Percentiles rank a stretch among this genome's conserved stretches.
Evolutionary conservation across 2,888 invertebrate species (phyloP).

Genomic region (Trichogramma evanescens): DNA sequence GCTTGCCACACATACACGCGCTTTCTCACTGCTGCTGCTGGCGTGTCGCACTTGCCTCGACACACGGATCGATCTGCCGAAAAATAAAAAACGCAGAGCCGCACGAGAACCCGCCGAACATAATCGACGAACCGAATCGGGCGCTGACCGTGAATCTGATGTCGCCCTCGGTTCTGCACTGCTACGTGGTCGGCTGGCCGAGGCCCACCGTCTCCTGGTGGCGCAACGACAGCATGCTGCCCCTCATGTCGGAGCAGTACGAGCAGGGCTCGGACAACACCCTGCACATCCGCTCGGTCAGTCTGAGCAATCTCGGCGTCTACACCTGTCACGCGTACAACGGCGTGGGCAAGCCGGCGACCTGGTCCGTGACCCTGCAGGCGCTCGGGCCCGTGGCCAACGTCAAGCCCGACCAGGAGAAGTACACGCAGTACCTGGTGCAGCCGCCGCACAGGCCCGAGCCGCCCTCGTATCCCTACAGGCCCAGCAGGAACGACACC

Average conservation of each 20-base stretch:
- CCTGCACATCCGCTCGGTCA: constrained; percentile 66
- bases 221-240: constrained; percentile 69
- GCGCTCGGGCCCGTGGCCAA: constrained; percentile 65
- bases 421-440: constrained; percentile 57
- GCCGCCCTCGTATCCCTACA: constrained; percentile 37
- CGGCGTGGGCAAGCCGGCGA: constrained; percentile 67
- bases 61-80: no score
- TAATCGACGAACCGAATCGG: constrained; percentile 61
- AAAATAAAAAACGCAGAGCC: constrained; percentile 51
- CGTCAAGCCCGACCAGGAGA: constrained; percentile 51
- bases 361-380: constrained; percentile 68
- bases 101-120: constrained; percentile 54
- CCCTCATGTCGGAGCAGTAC: constrained; percentile 60
- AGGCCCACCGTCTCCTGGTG: constrained; percentile 77
- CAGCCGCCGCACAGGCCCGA: constrained; percentile 49
- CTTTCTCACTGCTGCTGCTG: no score
- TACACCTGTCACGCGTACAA: constrained; percentile 90
- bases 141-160: constrained; percentile 65
- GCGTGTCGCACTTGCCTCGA: no score
- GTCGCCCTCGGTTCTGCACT: constrained; percentile 64
- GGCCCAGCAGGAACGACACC: constrained; percentile 38
- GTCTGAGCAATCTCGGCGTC: constrained; percentile 67
- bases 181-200: constrained; percentile 78
- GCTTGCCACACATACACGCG: no score
- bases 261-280: constrained; percentile 69